Percentiles rank a stretch among this genome's conserved stretches.
Conservation (phyloP, 2,888 invertebrate species). For the Cephus rjabovi region DNA sequence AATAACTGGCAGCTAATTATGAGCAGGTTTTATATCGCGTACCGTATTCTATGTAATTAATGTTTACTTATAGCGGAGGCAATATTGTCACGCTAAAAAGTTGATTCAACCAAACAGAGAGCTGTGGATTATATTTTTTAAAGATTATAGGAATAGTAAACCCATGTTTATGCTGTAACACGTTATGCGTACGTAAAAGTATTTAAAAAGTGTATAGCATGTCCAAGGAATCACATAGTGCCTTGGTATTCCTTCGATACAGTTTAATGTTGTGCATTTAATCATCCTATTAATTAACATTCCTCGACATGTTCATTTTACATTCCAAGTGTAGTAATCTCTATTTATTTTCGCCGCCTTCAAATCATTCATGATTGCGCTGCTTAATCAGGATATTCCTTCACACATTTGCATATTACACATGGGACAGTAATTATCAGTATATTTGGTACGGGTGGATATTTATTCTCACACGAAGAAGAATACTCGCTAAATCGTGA, state of each 20-base stretch:
- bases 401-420: background rate
- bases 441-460: background rate
- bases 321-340: background rate
- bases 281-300: background rate
- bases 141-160: background rate
- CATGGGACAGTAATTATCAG: background rate
- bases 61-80: background rate
- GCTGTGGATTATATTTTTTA: background rate
- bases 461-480: background rate
- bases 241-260: background rate
- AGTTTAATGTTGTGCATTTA: background rate
- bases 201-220: background rate
- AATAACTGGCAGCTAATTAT: background rate
- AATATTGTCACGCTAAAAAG: background rate
- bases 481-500: background rate
- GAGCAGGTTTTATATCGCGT: background rate
- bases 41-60: background rate
- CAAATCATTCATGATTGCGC: background rate
- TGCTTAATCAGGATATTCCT: background rate
- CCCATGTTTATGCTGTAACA: background rate
- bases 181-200: background rate
- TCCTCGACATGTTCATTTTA: background rate
- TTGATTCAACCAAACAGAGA: background rate
- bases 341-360: background rate
- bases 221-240: background rate